Evolutionary conservation across 1,140 invertebrate species (phyloP).

Genomic region (Saccostrea echinata): DNA sequence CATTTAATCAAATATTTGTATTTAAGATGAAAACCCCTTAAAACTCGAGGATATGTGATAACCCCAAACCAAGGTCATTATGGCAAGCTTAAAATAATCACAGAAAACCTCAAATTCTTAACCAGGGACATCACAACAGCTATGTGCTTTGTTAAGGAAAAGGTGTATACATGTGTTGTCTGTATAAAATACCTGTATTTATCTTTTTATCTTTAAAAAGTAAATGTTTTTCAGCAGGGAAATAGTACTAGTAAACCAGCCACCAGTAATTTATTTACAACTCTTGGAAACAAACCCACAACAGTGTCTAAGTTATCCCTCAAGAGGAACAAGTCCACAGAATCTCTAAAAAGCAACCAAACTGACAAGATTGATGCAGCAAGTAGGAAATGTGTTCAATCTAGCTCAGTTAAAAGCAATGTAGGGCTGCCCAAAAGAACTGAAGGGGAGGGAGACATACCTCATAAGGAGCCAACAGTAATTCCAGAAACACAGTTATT

Average conservation of each 20-base stretch:
- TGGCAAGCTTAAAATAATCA: no score
- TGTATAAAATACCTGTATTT: no score
- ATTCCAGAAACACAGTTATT: slow-evolving; percentile 59
- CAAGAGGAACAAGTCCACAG: neutral
- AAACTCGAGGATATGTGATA: no score
- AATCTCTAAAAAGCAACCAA: neutral
- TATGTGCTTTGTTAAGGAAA: no score
- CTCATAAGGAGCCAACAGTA: neutral
- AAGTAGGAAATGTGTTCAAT: no score
- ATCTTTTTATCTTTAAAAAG: no score
- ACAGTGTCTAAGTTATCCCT: neutral
- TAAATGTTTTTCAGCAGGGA: neutral
- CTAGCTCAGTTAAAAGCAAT: neutral
- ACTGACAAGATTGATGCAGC: neutral
- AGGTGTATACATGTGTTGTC: no score
- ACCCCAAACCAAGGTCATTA: no score
- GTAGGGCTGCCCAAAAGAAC: neutral
- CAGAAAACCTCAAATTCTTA: no score
- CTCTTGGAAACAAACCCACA: neutral
- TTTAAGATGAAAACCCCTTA: no score
- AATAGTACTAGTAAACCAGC: neutral
- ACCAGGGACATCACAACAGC: no score
- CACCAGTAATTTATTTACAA: neutral
- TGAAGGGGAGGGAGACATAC: neutral
- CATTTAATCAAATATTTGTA: no score